Conservation (phyloP, 2,888 invertebrate species). For the Chloroclystis v-ata region DNA sequence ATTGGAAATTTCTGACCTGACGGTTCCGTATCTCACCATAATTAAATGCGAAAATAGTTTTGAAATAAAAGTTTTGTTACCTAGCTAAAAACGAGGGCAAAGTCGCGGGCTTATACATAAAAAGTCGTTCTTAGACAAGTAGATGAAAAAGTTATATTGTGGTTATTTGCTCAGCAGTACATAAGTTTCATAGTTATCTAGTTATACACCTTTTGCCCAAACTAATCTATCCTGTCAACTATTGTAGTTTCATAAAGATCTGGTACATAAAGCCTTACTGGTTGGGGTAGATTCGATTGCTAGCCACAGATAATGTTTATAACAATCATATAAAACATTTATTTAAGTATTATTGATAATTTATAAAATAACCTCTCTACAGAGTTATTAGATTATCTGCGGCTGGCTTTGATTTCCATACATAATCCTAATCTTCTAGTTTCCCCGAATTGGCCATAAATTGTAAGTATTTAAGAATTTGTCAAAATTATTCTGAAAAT, state of each 20-base stretch:
- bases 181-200: neutral
- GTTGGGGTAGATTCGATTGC: conserved; percentile 4
- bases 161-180: too few species aligned
- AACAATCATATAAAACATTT: too few species aligned
- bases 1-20: too few species aligned
- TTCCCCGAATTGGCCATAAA: conserved; percentile 9
- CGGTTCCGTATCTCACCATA: too few species aligned
- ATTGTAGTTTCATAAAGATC: conserved; percentile 9
- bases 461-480: neutral
- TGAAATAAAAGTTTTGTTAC: too few species aligned
- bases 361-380: too few species aligned
- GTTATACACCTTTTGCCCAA: neutral
- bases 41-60: too few species aligned
- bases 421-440: neutral
- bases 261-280: neutral
- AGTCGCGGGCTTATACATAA: too few species aligned
- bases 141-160: too few species aligned
- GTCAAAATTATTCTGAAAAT: conserved; percentile 15
- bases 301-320: neutral
- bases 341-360: too few species aligned
- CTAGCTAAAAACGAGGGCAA: too few species aligned
- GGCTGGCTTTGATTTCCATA: conserved; percentile 1
- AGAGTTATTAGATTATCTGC: neutral
- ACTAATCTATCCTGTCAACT: conserved; percentile 1
- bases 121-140: too few species aligned